A percentile compares a stretch with the other conserved stretches of the same genome.
These are phyloP conservation scores for Gisinianus flammeolus DNA, from an alignment of 2,888 invertebrate species.

Conservation along the genomic window DNA sequence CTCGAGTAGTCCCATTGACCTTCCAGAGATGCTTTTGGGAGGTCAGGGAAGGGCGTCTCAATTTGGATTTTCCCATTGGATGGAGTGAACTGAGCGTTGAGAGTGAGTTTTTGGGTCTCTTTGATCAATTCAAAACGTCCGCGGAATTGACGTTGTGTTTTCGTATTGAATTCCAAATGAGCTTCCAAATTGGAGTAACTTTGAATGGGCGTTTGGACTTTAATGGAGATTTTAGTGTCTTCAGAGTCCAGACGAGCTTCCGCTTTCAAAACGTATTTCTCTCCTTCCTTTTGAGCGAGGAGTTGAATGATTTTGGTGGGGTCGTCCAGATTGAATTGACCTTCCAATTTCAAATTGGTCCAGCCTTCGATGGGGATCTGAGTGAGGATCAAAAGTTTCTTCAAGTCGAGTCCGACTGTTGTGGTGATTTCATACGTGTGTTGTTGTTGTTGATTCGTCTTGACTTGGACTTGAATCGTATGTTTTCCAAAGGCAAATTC, in stretches of 20 bases:
- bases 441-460: neutral
- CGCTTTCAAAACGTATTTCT: constrained; percentile 6
- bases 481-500: constrained; percentile 51
- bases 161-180: constrained; percentile 4
- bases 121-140: neutral
- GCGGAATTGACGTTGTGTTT: neutral
- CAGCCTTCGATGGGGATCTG: constrained; percentile 52
- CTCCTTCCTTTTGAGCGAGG: constrained; percentile 22
- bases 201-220: constrained; percentile 35
- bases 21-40: constrained; percentile 47
- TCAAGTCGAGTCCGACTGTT: constrained; percentile 46
- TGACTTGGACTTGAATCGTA: constrained; percentile 40
- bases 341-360: constrained; percentile 42
- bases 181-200: constrained; percentile 21
- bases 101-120: neutral
- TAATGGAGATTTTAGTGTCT: neutral
- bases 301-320: constrained; percentile 5
- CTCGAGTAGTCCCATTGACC: constrained; percentile 51
- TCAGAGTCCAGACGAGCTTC: neutral
- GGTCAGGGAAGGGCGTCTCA: constrained; percentile 52
- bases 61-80: constrained; percentile 45
- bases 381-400: constrained; percentile 44
- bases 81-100: constrained; percentile 28
- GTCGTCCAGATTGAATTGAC: constrained; percentile 37
- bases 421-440: constrained; percentile 38